phyloP scores from a whole-genome alignment of 2,797 vertebrate genomes.

The Pseudochirops corinnae region DNA sequence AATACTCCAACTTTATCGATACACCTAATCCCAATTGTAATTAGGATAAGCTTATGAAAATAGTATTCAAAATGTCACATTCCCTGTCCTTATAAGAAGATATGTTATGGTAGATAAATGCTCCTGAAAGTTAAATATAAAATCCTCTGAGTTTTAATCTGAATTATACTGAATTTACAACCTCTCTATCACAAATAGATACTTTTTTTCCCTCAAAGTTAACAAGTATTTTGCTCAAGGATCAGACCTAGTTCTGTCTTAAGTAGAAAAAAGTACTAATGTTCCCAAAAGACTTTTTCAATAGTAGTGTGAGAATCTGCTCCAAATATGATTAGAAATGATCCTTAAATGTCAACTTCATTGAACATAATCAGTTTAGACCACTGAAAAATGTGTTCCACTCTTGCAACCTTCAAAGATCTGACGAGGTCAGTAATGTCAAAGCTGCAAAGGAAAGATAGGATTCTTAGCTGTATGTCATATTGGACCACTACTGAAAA shows the following conservation, averaged over 20 bases:
- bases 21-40: neutral
- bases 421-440: slow-evolving; percentile 75
- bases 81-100: neutral
- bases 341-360: slow-evolving; percentile 76
- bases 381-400: slow-evolving; percentile 69
- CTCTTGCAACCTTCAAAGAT: slow-evolving; percentile 61
- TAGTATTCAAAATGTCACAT: neutral
- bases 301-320: slow-evolving; percentile 58
- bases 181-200: slow-evolving; percentile 26
- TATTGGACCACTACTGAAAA: neutral
- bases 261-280: slow-evolving; percentile 50
- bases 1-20: neutral
- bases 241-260: slow-evolving; percentile 45
- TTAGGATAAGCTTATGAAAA: neutral
- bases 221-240: slow-evolving; percentile 34
- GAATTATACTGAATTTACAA: neutral
- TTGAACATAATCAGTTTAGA: slow-evolving; percentile 78
- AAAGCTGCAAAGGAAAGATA: slow-evolving; percentile 69
- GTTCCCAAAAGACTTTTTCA: slow-evolving; percentile 70
- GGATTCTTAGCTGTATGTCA: slow-evolving; percentile 26
- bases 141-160: slow-evolving; percentile 17
- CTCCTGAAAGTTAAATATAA: neutral
- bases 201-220: slow-evolving; percentile 18
- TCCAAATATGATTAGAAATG: slow-evolving; percentile 82
- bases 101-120: slow-evolving; percentile 27